phyloP scores from a whole-genome alignment of 2,113 vertebrate species.

The Callospermophilus lateralis region DNA sequence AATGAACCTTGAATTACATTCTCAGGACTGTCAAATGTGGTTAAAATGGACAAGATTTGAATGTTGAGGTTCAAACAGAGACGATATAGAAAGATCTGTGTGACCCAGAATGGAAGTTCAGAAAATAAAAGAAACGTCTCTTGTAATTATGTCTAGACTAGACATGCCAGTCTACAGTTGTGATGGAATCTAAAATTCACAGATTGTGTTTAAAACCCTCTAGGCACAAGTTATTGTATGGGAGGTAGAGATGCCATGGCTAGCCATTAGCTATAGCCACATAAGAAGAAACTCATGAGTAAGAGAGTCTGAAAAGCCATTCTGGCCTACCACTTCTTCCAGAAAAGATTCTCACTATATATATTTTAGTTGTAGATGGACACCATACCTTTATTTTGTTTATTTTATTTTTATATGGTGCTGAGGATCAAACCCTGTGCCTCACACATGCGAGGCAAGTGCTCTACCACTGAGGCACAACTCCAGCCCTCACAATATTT shows the following conservation, averaged over 20 bases:
- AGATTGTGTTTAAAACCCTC: background rate
- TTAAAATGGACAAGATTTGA: background rate
- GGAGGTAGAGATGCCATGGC: background rate
- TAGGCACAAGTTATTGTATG: background rate
- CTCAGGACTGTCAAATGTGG: background rate
- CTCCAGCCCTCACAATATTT: background rate
- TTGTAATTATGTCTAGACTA: background rate
- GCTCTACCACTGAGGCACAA: too few relatives aligned
- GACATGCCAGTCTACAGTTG: background rate
- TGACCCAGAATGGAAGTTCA: background rate
- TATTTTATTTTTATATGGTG: too few relatives aligned
- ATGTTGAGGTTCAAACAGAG: background rate
- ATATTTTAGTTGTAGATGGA: too few relatives aligned
- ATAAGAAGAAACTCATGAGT: background rate
- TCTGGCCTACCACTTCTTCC: background rate
- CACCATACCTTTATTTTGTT: too few relatives aligned
- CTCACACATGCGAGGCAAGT: too few relatives aligned
- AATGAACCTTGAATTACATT: background rate
- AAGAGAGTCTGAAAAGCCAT: background rate
- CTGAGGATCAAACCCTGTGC: too few relatives aligned
- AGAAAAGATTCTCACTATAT: background rate
- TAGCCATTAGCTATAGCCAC: background rate
- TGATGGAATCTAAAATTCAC: background rate
- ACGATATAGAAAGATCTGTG: background rate
- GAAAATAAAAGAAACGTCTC: background rate